Evolutionary conservation across 2,113 vertebrate genomes (phyloP).

Genomic region (Elephas maximus): DNA sequence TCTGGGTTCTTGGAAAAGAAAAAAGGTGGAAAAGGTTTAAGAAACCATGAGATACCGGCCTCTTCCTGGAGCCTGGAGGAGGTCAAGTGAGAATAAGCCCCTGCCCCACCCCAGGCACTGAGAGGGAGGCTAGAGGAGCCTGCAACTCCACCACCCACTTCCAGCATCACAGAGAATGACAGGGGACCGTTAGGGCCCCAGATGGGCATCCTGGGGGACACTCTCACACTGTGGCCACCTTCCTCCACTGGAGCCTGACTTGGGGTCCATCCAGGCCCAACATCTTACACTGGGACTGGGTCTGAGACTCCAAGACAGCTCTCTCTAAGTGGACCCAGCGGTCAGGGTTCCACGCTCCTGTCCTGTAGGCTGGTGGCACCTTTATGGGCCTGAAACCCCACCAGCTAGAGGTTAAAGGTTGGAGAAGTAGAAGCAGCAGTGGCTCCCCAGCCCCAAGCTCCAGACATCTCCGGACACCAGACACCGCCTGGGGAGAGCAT

Average conservation of each 20-base stretch:
- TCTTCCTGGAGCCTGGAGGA: neutral
- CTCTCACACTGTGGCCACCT: neutral
- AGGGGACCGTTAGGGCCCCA: neutral
- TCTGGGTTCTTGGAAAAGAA: constrained; percentile 42
- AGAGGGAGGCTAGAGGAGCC: neutral
- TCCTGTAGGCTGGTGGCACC: neutral
- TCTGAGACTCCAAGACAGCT: neutral
- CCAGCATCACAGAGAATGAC: neutral
- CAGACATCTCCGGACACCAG: neutral
- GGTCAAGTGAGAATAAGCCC: neutral
- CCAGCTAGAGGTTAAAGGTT: neutral
- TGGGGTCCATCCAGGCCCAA: neutral
- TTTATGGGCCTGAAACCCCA: neutral
- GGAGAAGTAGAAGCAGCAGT: neutral
- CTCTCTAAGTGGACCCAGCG: neutral
- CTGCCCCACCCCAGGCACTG: neutral
- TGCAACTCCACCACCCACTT: neutral
- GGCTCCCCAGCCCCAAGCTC: neutral
- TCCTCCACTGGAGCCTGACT: neutral
- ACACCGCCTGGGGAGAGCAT: neutral
- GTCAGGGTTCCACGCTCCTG: neutral
- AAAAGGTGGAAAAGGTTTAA: constrained; percentile 36
- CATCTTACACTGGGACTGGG: neutral
- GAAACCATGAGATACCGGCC: neutral
- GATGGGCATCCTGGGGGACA: neutral